These are phyloP conservation scores for Cyclopterus lumpus DNA, from an alignment of 2,797 vertebrate genomes.

Conservation along the genomic window DNA sequence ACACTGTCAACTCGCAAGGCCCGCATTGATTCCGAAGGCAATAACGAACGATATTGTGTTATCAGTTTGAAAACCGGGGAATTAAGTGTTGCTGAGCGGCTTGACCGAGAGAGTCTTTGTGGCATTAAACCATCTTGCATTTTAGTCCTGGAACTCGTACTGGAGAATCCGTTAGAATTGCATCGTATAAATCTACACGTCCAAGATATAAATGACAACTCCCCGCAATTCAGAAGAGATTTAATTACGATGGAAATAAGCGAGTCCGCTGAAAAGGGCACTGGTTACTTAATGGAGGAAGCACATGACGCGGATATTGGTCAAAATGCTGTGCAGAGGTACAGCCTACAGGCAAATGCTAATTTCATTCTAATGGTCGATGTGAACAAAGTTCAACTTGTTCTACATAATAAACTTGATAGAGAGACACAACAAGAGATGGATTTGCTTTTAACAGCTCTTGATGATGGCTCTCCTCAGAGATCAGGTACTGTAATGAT, in stretches of 20 bases:
- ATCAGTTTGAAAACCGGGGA: not conserved
- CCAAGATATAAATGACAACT: not conserved
- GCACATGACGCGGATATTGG: not conserved
- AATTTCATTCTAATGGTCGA: not conserved
- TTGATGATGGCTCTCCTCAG: not conserved
- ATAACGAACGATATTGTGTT: constrained; percentile 8
- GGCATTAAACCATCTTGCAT: constrained; percentile 28
- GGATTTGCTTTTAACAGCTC: not conserved
- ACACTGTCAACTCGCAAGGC: not conserved
- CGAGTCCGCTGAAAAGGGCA: not conserved
- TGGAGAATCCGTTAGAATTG: not conserved
- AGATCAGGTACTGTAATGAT: constrained; percentile 60
- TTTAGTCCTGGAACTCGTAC: not conserved
- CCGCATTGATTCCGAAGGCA: not conserved
- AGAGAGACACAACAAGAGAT: not conserved
- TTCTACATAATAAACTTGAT: not conserved
- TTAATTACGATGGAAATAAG: not conserved
- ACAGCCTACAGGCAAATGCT: not conserved
- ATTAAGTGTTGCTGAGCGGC: constrained; percentile 21
- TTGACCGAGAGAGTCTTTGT: constrained; percentile 77
- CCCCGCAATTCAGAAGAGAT: not conserved
- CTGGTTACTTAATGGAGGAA: not conserved
- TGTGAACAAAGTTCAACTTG: not conserved
- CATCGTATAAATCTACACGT: not conserved
- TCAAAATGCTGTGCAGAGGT: not conserved